Evolutionary conservation across 2,797 vertebrate species (phyloP).

Genomic region (Pelodytes ibericus): DNA sequence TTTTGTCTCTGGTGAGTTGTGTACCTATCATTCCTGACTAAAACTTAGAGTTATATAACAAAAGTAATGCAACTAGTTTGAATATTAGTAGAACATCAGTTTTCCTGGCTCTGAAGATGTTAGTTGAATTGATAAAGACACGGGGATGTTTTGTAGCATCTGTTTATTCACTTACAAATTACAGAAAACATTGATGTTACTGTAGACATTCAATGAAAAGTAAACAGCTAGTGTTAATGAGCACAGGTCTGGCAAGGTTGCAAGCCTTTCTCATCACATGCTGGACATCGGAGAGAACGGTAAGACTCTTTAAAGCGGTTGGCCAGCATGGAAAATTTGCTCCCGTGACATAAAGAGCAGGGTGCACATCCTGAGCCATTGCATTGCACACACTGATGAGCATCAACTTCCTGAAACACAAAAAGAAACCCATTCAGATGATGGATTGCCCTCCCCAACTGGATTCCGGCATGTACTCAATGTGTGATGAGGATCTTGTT

Average conservation of each 20-base stretch:
- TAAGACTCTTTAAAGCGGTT: conserved; percentile 96
- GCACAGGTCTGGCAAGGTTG: conserved; percentile 86
- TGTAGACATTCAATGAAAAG: background rate
- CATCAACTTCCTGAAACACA: conserved; percentile 64
- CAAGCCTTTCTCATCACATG: conserved; percentile 87
- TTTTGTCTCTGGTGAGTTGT: too few species aligned
- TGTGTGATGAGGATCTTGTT: too few species aligned
- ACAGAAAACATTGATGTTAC: background rate
- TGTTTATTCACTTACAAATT: background rate
- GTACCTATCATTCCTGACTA: too few species aligned
- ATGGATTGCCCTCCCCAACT: background rate
- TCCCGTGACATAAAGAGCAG: conserved; percentile 94
- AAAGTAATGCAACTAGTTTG: too few species aligned
- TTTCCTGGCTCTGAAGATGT: too few species aligned
- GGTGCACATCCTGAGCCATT: conserved; percentile 86
- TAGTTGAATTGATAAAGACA: background rate
- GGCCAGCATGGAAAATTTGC: conserved; percentile 98
- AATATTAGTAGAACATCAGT: too few species aligned
- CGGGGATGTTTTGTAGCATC: background rate
- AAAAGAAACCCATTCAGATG: background rate
- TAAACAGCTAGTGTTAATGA: conserved; percentile 67
- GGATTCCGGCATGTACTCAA: too few species aligned
- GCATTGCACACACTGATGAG: conserved; percentile 79
- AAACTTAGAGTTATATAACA: too few species aligned
- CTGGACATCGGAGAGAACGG: conserved; percentile 87